Percentiles rank a stretch among this genome's conserved stretches.
Evolutionary conservation across 2,113 vertebrate species (phyloP).

Genomic region (Orcinus orca): DNA sequence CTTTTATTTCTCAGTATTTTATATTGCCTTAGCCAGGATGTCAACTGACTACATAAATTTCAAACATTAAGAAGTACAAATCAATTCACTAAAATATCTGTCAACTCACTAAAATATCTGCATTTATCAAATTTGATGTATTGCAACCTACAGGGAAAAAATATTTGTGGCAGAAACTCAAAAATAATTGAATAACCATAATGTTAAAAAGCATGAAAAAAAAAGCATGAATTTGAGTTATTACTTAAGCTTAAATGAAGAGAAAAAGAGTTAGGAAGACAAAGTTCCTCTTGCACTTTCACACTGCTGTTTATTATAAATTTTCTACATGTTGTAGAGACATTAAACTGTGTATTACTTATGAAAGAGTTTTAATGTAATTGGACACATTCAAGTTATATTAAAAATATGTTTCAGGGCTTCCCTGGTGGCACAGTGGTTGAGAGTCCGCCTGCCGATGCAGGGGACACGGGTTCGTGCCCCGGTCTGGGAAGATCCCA

Average conservation of each 20-base stretch:
- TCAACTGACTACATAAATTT: slow-evolving; percentile 71
- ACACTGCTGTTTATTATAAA: slow-evolving; percentile 6
- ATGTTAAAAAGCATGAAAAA: slow-evolving; percentile 55
- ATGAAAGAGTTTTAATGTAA: slow-evolving; percentile 22
- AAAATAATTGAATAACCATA: slow-evolving; percentile 70
- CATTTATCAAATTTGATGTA: slow-evolving; percentile 66
- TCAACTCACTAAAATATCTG: slow-evolving; percentile 67
- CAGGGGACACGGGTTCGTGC: too few species aligned
- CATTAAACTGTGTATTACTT: slow-evolving; percentile 16
- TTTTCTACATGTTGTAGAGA: not conserved
- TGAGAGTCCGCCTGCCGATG: too few species aligned
- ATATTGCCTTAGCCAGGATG: slow-evolving; percentile 60
- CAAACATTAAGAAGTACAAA: slow-evolving; percentile 64
- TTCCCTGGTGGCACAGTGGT: too few species aligned
- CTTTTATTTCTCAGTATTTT: slow-evolving; percentile 70
- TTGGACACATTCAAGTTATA: slow-evolving; percentile 9
- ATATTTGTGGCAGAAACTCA: slow-evolving; percentile 67
- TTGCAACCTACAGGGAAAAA: slow-evolving; percentile 45
- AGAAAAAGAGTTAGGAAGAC: slow-evolving; percentile 1
- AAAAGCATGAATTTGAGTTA: slow-evolving; percentile 57
- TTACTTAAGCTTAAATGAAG: slow-evolving; percentile 50
- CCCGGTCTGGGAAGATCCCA: too few species aligned
- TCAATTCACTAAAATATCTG: slow-evolving; percentile 72
- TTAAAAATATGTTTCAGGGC: not conserved
- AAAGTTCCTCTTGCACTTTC: not conserved